phyloP scores from a whole-genome alignment of 2,113 vertebrate species.

The Pantherophis guttatus region DNA sequence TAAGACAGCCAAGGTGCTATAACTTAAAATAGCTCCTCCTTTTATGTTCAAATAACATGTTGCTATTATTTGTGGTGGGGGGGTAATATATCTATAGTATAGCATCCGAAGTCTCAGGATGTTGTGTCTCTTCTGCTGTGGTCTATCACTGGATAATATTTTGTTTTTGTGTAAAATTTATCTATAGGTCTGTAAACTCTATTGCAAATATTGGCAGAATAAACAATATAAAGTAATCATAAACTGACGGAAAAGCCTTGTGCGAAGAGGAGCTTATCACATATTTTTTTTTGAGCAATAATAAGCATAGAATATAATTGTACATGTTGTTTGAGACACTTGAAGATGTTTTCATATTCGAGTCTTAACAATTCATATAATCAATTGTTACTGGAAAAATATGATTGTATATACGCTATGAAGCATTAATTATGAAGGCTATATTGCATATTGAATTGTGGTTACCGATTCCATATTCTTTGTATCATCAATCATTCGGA shows the following conservation, averaged over 20 bases:
- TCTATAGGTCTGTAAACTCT: background rate
- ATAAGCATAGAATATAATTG: background rate
- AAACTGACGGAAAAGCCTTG: background rate
- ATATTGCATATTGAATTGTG: background rate
- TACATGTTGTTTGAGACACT: background rate
- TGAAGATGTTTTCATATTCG: background rate
- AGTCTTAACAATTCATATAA: background rate
- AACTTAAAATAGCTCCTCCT: background rate
- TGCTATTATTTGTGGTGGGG: background rate
- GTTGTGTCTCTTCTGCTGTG: background rate
- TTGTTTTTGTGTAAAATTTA: background rate
- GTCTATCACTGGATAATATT: background rate
- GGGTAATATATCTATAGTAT: background rate
- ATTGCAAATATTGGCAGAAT: background rate
- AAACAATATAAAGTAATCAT: background rate
- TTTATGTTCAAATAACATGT: background rate
- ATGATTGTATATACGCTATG: background rate
- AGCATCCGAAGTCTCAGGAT: background rate
- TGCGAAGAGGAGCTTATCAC: background rate
- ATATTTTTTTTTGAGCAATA: background rate
- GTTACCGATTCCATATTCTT: background rate
- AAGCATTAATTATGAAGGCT: too few relatives aligned
- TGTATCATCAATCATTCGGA: background rate
- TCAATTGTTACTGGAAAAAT: too few relatives aligned
- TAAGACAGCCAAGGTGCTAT: background rate